phyloP scores from a whole-genome alignment of 2,888 invertebrate genomes.

The Colostygia pectinataria region DNA sequence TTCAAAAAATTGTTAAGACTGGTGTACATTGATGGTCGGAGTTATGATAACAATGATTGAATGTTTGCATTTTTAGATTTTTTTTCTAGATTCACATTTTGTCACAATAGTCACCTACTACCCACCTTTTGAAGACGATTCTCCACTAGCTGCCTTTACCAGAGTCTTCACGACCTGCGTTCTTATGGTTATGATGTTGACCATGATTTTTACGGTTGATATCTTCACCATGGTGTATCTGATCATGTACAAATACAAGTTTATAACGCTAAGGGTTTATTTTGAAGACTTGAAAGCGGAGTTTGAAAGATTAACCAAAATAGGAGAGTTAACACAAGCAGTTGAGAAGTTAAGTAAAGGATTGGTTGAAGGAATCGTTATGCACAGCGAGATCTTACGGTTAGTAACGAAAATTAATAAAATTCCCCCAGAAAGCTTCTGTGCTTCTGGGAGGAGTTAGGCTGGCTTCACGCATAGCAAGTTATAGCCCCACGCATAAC shows the following conservation, averaged over 20 bases:
- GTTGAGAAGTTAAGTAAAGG: conserved; percentile 51
- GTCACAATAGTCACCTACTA: conserved; percentile 69
- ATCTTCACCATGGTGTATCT: conserved; percentile 58
- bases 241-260: conserved; percentile 71
- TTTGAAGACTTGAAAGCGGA: conserved; percentile 57
- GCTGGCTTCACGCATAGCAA: too few species aligned
- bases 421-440: too few species aligned
- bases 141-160: conserved; percentile 45
- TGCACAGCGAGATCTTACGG: conserved; percentile 67
- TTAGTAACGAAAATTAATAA: conserved; percentile 35
- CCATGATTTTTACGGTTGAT: conserved; percentile 67
- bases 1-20: too few species aligned
- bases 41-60: too few species aligned
- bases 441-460: too few species aligned
- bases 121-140: conserved; percentile 58
- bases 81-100: conserved; percentile 59
- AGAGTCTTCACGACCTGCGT: conserved; percentile 54
- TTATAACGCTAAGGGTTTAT: conserved; percentile 64
- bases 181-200: conserved; percentile 54
- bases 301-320: conserved; percentile 44
- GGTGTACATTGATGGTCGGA: too few species aligned
- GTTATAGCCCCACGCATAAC: too few species aligned
- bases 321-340: conserved; percentile 44
- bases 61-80: neutral
- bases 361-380: conserved; percentile 63